Base-by-base conservation (phyloP, 2,113 vertebrate species). In the Calypte anna region DNA sequence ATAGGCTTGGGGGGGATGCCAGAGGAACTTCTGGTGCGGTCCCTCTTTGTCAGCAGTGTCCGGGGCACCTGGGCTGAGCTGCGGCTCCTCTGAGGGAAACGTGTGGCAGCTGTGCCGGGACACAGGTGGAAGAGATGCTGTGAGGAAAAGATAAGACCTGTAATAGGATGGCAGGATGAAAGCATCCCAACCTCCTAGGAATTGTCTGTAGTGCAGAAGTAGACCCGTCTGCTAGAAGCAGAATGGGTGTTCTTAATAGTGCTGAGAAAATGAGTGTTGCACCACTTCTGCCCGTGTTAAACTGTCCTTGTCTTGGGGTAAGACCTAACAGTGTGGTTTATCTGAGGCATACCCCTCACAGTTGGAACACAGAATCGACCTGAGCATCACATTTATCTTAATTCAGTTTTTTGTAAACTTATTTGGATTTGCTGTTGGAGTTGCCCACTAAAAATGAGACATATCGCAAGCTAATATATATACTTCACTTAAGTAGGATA, bases 11-110 rank as follows among this genome's bases (percentile, higher is more conserved):
- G 12, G 40, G 20, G 5, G 24, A 9, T 28, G 23, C 5, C 12
- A 23, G 21, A 3, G 1, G 15, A 27, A 14, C 17, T 46, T 9
- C 23, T 2, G 10, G 22, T 2, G 28, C 2, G 0, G 23, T 1
- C 1, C 5, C 12, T 4, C 12, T 10, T 17, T 4, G 5, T 6
- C 8, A 16, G 24, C 4, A 5, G 54, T 17, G 48, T 12, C 20
- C 1, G 17, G 24, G 10, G 8, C 10, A 5, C 19, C 43, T 1
- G 38, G 7, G 21, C 3, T 0, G 36, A 43, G 54, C 15, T 0
- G 1, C 1, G 2, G 55, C 21, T 11, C 51, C 20, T 18, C 2
- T 11, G 64, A 30, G 22, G 5, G 8, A 8, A 22, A 30, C 3
- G 0, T 8, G 12, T 2, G 22, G 8, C 8, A 19, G 66, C 21